These are phyloP conservation scores for Charadrius vociferus DNA, from an alignment of 2,113 vertebrate species.

Conservation along the genomic window DNA sequence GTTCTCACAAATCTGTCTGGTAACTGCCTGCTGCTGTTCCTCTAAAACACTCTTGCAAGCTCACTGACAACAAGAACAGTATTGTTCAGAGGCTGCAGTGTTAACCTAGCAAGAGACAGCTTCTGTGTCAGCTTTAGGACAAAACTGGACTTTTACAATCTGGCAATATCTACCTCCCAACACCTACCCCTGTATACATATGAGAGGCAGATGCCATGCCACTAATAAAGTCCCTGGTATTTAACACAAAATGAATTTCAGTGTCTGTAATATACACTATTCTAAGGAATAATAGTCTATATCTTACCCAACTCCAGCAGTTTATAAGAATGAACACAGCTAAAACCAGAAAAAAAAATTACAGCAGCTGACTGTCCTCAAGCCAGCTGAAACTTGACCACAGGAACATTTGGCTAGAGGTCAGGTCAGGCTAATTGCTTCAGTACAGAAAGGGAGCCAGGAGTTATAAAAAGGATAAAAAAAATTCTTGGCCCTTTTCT, in stretches of 20 bases:
- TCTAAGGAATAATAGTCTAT: neutral
- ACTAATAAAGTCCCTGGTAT: neutral
- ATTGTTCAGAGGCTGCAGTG: neutral
- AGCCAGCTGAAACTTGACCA: constrained; percentile 2
- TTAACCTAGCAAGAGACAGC: neutral
- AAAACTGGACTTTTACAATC: neutral
- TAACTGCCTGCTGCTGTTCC: fast-evolving
- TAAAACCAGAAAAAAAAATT: constrained; percentile 4
- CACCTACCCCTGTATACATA: neutral
- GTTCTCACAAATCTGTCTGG: neutral
- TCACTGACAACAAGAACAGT: neutral
- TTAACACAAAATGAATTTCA: neutral
- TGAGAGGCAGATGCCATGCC: neutral
- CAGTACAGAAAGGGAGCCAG: constrained; percentile 28
- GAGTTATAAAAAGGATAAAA: constrained; percentile 64
- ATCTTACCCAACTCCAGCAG: neutral
- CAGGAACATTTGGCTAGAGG: constrained; percentile 34
- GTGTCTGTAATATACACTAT: neutral
- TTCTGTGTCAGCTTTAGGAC: neutral
- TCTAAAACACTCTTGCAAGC: neutral
- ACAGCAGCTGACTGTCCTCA: constrained; percentile 27
- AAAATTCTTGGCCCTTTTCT: constrained; percentile 40
- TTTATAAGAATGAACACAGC: neutral
- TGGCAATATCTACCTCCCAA: neutral
- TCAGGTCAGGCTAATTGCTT: constrained; percentile 37